phyloP scores from a whole-genome alignment of 2,888 invertebrate species.

The Megamerina dolium region DNA sequence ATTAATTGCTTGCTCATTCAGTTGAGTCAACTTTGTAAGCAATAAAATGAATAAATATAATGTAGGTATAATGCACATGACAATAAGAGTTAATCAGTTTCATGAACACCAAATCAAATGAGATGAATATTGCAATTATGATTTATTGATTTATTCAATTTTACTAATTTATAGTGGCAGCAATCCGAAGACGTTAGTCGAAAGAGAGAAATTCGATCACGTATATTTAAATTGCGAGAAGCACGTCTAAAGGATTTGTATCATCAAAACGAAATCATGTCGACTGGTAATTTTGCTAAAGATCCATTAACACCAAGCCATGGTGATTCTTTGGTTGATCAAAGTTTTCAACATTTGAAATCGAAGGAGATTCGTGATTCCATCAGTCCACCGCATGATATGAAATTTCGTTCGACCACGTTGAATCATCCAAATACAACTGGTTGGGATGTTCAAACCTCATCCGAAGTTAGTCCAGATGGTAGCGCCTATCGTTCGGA shows the following conservation, averaged over 20 bases:
- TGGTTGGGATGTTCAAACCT: constrained; percentile 64
- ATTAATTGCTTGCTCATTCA: too few species aligned
- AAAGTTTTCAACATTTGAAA: constrained; percentile 71
- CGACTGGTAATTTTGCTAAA: constrained; percentile 48
- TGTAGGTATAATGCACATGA: too few species aligned
- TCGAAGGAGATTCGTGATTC: constrained; percentile 74
- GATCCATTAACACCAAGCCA: constrained; percentile 53
- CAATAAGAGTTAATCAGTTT: too few species aligned
- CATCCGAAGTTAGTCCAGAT: constrained; percentile 58
- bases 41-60: too few species aligned
- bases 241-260: constrained; percentile 71
- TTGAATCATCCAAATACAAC: constrained; percentile 49
- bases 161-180: constrained; percentile 60
- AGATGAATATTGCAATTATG: too few species aligned
- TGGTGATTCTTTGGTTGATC: constrained; percentile 67
- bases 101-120: too few species aligned
- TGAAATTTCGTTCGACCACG: constrained; percentile 41
- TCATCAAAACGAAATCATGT: constrained; percentile 49
- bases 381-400: constrained; percentile 61
- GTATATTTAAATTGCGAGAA: constrained; percentile 80
- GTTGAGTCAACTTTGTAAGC: too few species aligned
- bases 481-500: constrained; percentile 59
- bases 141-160: too few species aligned
- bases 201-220: constrained; percentile 79
- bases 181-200: constrained; percentile 79